Percentiles rank a stretch among this genome's conserved stretches.
Conservation (phyloP, 2,888 invertebrate genomes). For the Drosophila limbata region DNA sequence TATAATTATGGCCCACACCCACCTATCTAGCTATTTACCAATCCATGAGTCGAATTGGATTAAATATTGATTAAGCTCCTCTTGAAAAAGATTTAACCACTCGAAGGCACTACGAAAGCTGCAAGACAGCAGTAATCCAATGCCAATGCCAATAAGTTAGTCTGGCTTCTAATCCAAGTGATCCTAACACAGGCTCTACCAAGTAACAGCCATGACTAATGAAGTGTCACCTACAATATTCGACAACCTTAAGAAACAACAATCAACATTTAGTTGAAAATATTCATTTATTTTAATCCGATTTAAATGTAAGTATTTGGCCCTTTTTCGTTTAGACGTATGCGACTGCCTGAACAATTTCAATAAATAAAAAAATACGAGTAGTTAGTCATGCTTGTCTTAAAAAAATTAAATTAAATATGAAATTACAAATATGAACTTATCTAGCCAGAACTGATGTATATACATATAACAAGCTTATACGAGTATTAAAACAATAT, state of each 20-base stretch:
- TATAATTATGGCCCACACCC: constrained; percentile 73
- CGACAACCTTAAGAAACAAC: not conserved
- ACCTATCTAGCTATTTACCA: constrained; percentile 49
- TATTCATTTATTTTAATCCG: no score
- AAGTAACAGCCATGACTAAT: constrained; percentile 15
- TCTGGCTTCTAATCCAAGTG: not conserved
- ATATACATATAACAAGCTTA: not conserved
- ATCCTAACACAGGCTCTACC: not conserved
- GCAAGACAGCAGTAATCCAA: not conserved
- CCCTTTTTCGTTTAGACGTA: not conserved
- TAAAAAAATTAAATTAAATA: not conserved
- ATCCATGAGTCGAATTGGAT: constrained; percentile 70
- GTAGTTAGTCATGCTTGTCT: not conserved
- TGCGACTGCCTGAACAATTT: not conserved
- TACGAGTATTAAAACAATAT: constrained; percentile 23
- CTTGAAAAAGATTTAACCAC: not conserved
- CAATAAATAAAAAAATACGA: not conserved
- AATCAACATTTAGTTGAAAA: no score
- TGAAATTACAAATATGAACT: not conserved
- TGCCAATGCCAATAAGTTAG: not conserved
- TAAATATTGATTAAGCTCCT: constrained; percentile 57
- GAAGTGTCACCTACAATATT: constrained; percentile 9
- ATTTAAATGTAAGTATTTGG: not conserved
- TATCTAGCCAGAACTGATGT: not conserved
- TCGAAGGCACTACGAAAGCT: not conserved